Evolutionary conservation across 2,113 vertebrate species (phyloP).

Genomic region (Myotis yumanensis): DNA sequence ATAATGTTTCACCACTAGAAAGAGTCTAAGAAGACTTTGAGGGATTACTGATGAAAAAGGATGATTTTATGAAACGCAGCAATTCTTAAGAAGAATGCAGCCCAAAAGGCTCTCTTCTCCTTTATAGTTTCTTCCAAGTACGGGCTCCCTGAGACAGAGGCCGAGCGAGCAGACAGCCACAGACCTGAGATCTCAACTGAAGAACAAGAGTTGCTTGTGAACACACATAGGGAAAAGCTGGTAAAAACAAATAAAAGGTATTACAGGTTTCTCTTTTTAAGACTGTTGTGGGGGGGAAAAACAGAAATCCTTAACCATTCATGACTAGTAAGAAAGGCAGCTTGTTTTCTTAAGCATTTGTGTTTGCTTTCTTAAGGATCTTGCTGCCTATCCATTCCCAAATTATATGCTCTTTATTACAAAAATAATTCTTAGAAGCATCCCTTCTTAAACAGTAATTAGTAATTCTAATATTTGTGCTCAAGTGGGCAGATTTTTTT

Average conservation of each 20-base stretch:
- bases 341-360: not conserved
- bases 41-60: constrained; percentile 36
- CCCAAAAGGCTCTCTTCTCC: constrained; percentile 17
- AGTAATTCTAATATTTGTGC: not conserved
- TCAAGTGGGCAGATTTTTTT: not conserved
- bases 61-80: constrained; percentile 45
- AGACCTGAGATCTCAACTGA: not conserved
- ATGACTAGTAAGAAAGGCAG: not conserved
- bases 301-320: not conserved
- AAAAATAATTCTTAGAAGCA: not conserved
- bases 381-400: not conserved
- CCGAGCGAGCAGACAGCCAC: not conserved
- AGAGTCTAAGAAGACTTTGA: constrained; percentile 27
- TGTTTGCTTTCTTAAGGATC: not conserved
- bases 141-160: not conserved
- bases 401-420: not conserved
- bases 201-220: not conserved
- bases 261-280: not conserved
- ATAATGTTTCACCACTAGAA: constrained; percentile 21
- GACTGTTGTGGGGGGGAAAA: not conserved
- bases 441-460: not conserved
- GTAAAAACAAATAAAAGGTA: not conserved
- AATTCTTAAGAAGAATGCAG: not conserved
- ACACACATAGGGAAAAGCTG: not conserved
- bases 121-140: constrained; percentile 49